These are phyloP conservation scores for Pseudolaguvia tuberculata DNA, from an alignment of 2,113 vertebrate species.

Conservation along the genomic window DNA sequence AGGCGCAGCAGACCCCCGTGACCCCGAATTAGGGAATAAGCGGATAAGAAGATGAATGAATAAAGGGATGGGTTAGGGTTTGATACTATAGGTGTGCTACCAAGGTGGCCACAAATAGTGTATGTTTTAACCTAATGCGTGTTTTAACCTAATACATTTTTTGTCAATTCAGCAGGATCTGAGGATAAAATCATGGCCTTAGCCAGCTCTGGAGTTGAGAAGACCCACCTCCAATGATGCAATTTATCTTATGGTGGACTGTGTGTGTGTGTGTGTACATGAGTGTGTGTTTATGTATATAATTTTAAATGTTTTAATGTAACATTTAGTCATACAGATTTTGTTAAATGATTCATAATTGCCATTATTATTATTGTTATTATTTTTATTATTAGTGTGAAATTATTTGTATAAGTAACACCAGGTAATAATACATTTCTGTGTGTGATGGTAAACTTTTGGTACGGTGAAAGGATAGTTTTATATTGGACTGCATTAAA, in stretches of 20 bases:
- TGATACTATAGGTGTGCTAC: background rate
- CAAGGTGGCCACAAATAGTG: too few relatives aligned
- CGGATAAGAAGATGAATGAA: too few relatives aligned
- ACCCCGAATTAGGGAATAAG: too few relatives aligned
- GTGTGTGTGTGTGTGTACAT: background rate
- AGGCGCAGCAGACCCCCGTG: too few relatives aligned
- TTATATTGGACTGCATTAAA: background rate
- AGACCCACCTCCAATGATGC: conserved; percentile 69
- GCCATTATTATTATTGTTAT: background rate
- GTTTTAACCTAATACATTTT: background rate
- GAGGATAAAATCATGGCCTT: conserved; percentile 96
- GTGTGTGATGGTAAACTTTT: background rate
- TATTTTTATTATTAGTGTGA: background rate
- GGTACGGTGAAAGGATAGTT: background rate
- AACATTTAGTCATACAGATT: background rate
- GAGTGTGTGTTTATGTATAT: background rate
- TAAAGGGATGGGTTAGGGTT: too few relatives aligned
- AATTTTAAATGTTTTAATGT: conserved; percentile 19
- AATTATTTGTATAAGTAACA: background rate
- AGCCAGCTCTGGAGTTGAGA: conserved; percentile 87
- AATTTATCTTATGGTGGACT: background rate
- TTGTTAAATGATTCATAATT: background rate
- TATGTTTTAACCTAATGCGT: background rate
- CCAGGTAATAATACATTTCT: background rate
- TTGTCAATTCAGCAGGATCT: conserved; percentile 71